Base-by-base conservation (phyloP, 37 sponge, comb jelly and placozoan genomes). In the Agelas oroides region DNA sequence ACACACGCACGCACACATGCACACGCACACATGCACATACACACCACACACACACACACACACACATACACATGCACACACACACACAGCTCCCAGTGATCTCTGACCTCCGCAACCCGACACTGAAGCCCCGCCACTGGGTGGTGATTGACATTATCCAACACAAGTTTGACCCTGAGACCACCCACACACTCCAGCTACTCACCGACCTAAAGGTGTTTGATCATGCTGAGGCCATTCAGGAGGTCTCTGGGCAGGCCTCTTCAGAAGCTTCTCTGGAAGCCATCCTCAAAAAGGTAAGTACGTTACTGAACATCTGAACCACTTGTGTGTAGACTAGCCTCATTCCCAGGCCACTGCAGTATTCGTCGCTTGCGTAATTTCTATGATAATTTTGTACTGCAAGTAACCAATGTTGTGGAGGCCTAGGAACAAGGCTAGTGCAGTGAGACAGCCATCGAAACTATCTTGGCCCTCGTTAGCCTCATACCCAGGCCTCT, bases 171-270 rank as follows among this genome's bases (percentile, higher is more conserved):
- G 88, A 92, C 57, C 88, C 88, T 14, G 85, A 91, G n/a, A 86
- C 76, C 1, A 40, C 83, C 18, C 68, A 92, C 32, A 98, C 93
- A 40, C 79, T 98, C 25, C 66, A 70, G 66, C 23, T 76, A 24
- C 91, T 98, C 25, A 60, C 65, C 37, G 93, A 96, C 5, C 75
- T 98, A 61, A 80, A 90, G 28, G 93, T 85, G 17, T 98, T 96
- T 84, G 88, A 90, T 11, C 80, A 87, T 59, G 93, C 89, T 21
- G 99, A 98, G 73, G 88, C 88, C 37, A 80, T 98, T 19, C 93
- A 95, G 75, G 99, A 98, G 66, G 89, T 98, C 19, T 94, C 99
- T 30, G 97, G 97, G 2, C 95, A 98, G 76, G 99, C 99, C 14
- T 96, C 96, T 24, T 92, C 97, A 23, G 99, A 98, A 80, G 95